A percentile compares a stretch with the other conserved stretches of the same genome.
phyloP scores from a whole-genome alignment of 2,113 vertebrate genomes.

The Cairina moschata region DNA sequence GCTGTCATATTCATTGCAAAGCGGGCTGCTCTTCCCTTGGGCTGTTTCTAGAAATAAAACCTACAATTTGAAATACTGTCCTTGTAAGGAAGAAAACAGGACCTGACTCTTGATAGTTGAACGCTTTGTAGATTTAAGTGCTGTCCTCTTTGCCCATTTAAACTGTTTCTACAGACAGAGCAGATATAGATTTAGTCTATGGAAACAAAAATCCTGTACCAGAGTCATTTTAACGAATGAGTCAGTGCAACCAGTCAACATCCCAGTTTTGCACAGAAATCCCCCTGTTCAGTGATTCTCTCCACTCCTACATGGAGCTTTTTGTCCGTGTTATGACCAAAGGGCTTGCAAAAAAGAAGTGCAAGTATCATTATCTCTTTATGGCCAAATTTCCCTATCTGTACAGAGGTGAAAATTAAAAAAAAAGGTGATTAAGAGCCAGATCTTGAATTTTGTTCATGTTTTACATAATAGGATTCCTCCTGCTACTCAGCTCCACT shows the following conservation, averaged over 20 bases:
- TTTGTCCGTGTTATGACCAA: not conserved
- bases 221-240: not conserved
- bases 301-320: not conserved
- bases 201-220: not conserved
- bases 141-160: not conserved
- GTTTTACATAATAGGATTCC: not conserved
- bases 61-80: not conserved
- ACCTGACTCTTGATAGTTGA: not conserved
- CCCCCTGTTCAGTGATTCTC: not conserved
- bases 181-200: not conserved
- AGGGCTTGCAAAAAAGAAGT: not conserved
- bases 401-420: not conserved
- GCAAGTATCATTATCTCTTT: not conserved
- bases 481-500: not conserved
- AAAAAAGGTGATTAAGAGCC: not conserved
- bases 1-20: not conserved
- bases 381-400: not conserved
- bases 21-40: accelerated
- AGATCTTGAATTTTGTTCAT: not conserved
- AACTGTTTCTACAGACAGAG: not conserved
- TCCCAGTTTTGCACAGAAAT: not conserved
- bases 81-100: not conserved
- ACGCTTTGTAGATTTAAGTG: not conserved
- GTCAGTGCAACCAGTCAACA: not conserved
- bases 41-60: not conserved